phyloP scores from a whole-genome alignment of 2,113 vertebrate genomes.

The Ophthalmolycus amberensis region DNA sequence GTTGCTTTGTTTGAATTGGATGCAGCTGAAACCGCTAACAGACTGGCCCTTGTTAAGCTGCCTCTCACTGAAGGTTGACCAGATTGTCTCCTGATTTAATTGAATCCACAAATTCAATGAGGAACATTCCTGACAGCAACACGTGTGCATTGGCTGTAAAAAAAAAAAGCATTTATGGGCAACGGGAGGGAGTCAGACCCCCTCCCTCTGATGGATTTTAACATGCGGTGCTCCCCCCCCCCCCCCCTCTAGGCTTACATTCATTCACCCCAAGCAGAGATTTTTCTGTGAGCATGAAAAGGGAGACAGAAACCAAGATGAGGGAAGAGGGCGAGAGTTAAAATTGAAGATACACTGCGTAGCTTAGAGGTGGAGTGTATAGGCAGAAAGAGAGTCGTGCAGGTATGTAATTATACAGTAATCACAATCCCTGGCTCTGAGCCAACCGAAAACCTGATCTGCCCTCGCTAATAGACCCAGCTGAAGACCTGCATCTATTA shows the following conservation, averaged over 20 bases:
- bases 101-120: constrained; percentile 59
- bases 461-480: constrained; percentile 43
- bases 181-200: constrained; percentile 18
- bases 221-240: constrained; percentile 32
- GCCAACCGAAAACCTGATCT: constrained; percentile 51
- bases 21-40: constrained; percentile 63
- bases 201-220: constrained; percentile 53
- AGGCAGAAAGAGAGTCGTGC: constrained; percentile 39
- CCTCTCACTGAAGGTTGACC: constrained; percentile 58
- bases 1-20: constrained; percentile 70
- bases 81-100: constrained; percentile 64
- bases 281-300: constrained; percentile 10
- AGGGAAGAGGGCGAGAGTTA: constrained; percentile 20
- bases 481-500: constrained; percentile 55
- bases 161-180: constrained; percentile 52
- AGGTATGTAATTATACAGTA: constrained; percentile 62
- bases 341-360: constrained; percentile 11
- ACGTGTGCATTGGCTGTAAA: constrained; percentile 42
- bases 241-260: constrained; percentile 23
- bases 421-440: constrained; percentile 59
- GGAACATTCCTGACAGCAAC: constrained; percentile 59
- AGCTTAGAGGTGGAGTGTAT: neutral
- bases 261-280: constrained; percentile 52
- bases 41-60: constrained; percentile 60
- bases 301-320: neutral